Base-by-base conservation (phyloP, 2,888 invertebrate genomes). In the Polylopha cassiicola region DNA sequence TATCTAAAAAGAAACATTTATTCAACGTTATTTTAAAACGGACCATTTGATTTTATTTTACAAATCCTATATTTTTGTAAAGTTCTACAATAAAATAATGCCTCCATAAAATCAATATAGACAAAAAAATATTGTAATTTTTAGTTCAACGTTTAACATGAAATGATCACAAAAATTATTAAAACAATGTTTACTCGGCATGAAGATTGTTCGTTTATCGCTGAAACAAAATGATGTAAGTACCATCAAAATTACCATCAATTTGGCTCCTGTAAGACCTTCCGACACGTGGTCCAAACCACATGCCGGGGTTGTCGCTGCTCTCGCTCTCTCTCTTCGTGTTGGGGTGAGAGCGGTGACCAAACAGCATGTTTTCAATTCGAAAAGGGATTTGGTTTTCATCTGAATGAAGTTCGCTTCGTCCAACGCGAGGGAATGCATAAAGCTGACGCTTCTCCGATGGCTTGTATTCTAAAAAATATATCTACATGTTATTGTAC, bases 221-320 rank as follows among this genome's bases (percentile, higher is more conserved):
- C n/a, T n/a, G n/a, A n/a, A n/a, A n/a, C n/a, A n/a, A n/a, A n/a
- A n/a, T n/a, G n/a, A n/a, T n/a, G n/a, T n/a, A n/a, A n/a, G n/a
- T n/a, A n/a, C n/a, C n/a, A n/a, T n/a, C 9, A 27, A 15, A 11
- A 39, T 54, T 60, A 78, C 81, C 76, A 42, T 74, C 73, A 4
- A 74, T 70, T 15, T 68, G 65, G 20, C 49, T 70, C 54, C 78
- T 85, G 44, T 75, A 77, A 1, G 77, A 65, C 44, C 89, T 80
- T 38, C 89, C 92, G 13, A 91, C 74, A 24, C 91, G 76, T 1
- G 90, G 90, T 20, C 91, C 92, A 53, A 91, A 91, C 92, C 91
- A 92, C 73, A 91, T 86, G n/a, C 73, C 77, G 0, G 63, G 55
- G 21, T 39, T 53, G 18, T 76, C 72, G 0, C 50, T 47, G 16